phyloP scores from a whole-genome alignment of 2,113 vertebrate species.

The Herpailurus yagouaroundi region DNA sequence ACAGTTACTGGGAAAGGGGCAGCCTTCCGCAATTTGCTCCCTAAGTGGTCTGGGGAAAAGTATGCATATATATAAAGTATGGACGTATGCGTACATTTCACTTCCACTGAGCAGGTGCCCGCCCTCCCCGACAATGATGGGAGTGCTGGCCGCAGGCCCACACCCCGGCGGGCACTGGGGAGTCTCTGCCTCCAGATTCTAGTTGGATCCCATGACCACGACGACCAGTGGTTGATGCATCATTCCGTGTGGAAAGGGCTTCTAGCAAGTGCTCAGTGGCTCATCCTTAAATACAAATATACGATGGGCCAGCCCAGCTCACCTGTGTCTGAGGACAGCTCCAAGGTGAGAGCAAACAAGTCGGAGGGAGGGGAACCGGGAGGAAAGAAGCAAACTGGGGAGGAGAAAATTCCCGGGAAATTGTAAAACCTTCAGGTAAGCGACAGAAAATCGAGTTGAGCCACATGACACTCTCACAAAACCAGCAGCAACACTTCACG shows the following conservation, averaged over 20 bases:
- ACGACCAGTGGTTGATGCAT: rapidly evolving
- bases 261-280: neutral
- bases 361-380: neutral
- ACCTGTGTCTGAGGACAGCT: rapidly evolving
- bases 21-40: neutral
- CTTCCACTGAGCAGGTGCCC: rapidly evolving
- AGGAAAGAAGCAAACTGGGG: rapidly evolving
- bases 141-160: neutral
- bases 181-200: too few relatives aligned
- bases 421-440: rapidly evolving
- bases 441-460: neutral
- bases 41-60: neutral
- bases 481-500: too few relatives aligned
- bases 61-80: rapidly evolving
- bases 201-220: rapidly evolving
- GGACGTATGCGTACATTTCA: rapidly evolving
- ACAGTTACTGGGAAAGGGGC: rapidly evolving
- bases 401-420: neutral
- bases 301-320: too few relatives aligned
- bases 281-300: rapidly evolving
- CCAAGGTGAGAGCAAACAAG: rapidly evolving
- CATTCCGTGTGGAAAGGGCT: neutral
- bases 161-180: neutral
- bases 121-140: rapidly evolving
- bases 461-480: rapidly evolving